A percentile compares a stretch with the other conserved stretches of the same genome.
These are phyloP conservation scores for Gymnobelideus leadbeateri DNA, from an alignment of 2,113 vertebrate species.

Conservation along the genomic window DNA sequence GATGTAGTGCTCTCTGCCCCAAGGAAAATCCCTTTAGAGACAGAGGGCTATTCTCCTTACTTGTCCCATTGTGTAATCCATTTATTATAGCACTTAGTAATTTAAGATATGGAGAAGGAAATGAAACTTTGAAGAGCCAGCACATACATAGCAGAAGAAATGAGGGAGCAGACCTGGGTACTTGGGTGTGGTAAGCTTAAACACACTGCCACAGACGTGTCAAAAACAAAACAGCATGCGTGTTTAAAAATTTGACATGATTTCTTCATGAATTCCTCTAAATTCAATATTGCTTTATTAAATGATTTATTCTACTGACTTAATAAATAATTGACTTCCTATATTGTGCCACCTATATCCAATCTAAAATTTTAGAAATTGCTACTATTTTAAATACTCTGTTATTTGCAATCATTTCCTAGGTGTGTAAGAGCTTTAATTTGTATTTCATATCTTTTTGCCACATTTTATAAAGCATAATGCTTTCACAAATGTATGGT, in stretches of 20 bases:
- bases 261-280: background rate
- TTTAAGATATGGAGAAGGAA: slow-evolving; percentile 5
- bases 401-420: background rate
- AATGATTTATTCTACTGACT: background rate
- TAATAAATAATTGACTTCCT: background rate
- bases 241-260: background rate
- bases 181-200: background rate
- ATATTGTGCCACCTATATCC: background rate
- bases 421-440: background rate
- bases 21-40: slow-evolving; percentile 7
- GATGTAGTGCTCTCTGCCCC: background rate
- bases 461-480: background rate
- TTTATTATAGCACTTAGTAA: slow-evolving; percentile 8
- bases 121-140: background rate
- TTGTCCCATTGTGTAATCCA: slow-evolving; percentile 4
- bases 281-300: background rate
- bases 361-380: background rate
- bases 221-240: background rate
- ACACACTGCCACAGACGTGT: slow-evolving; percentile 1
- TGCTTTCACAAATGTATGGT: background rate
- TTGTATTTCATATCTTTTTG: background rate
- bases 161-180: background rate
- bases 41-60: background rate
- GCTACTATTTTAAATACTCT: background rate
- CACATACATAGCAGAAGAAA: background rate